phyloP scores from a whole-genome alignment of 1,140 invertebrate genomes.

The Manduca sexta region DNA sequence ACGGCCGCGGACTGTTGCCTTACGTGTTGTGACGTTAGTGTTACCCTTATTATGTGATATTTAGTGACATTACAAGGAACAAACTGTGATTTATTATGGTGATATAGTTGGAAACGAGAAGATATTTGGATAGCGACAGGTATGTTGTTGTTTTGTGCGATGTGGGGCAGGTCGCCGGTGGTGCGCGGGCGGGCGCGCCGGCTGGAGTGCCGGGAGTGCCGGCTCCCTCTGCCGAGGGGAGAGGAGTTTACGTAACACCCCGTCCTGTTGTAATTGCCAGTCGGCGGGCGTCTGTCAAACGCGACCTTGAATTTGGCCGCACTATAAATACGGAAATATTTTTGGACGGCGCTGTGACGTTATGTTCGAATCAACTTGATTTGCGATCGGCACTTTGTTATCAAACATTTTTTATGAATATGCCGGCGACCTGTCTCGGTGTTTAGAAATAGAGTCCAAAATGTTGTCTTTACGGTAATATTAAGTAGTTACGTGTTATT shows the following conservation, averaged over 20 bases:
- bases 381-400: constrained; percentile 19
- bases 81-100: constrained; percentile 71
- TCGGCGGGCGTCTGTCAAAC: constrained; percentile 48
- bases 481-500: no score
- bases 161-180: constrained; percentile 25
- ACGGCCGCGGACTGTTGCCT: constrained; percentile 63
- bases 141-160: constrained; percentile 39
- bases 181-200: constrained; percentile 17
- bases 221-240: constrained; percentile 21
- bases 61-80: constrained; percentile 67
- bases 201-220: no score
- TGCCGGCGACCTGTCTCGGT: constrained; percentile 14
- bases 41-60: constrained; percentile 70
- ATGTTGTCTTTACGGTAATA: constrained; percentile 17
- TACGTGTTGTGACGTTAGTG: constrained; percentile 71
- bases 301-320: constrained; percentile 58
- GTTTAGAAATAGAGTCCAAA: constrained; percentile 12
- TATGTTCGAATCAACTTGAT: constrained; percentile 31
- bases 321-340: constrained; percentile 70
- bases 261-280: constrained; percentile 45
- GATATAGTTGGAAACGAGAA: constrained; percentile 60
- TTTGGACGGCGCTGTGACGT: constrained; percentile 33
- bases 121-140: constrained; percentile 59
- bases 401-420: constrained; percentile 12
- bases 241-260: constrained; percentile 52